Evolutionary conservation across 2,113 vertebrate genomes (phyloP).

Genomic region (Candoia aspera): DNA sequence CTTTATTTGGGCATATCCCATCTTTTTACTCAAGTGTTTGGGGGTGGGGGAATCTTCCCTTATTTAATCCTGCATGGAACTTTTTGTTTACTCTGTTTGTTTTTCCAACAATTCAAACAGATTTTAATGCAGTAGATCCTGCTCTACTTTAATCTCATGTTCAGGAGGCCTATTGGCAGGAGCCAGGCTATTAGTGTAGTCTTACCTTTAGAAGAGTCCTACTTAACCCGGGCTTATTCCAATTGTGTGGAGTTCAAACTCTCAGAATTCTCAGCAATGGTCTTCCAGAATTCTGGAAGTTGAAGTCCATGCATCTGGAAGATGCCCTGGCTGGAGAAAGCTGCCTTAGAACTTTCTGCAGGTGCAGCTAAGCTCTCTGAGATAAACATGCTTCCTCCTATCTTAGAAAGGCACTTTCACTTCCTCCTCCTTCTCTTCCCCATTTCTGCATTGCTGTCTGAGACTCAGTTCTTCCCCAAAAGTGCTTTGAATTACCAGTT

Average conservation of each 20-base stretch:
- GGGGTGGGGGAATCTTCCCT: no score
- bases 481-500: no score
- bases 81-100: not conserved
- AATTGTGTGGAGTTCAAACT: no score
- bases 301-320: not conserved
- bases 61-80: not conserved
- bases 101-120: not conserved
- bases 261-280: no score
- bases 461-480: no score
- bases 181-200: not conserved
- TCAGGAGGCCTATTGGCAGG: not conserved
- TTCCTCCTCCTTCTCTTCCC: no score
- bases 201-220: no score
- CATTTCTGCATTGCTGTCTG: no score
- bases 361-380: not conserved
- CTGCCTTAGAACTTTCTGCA: not conserved
- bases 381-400: not conserved
- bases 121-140: not conserved
- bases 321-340: not conserved
- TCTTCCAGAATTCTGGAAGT: not conserved
- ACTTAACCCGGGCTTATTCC: no score
- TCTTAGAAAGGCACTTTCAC: not conserved
- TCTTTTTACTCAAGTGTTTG: not conserved
- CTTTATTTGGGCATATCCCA: not conserved
- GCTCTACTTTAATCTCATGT: not conserved